phyloP scores from a whole-genome alignment of 1,140 invertebrate genomes.

The Coptotermes formosanus region DNA sequence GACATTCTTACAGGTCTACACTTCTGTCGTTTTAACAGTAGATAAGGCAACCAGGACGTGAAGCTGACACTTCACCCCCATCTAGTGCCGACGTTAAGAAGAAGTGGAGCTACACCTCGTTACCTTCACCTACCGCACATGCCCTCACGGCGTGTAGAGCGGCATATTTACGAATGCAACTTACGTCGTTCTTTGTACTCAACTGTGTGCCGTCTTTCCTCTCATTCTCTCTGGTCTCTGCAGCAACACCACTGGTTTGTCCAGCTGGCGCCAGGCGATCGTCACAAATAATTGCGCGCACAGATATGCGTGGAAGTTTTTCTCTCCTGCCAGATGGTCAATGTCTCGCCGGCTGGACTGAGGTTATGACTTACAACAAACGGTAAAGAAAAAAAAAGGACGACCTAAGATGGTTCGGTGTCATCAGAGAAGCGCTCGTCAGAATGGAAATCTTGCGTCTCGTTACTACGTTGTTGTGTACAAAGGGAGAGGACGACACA shows the following conservation, averaged over 20 bases:
- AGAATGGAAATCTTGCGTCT: too few species aligned
- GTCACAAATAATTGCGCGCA: constrained; percentile 28
- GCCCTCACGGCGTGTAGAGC: too few species aligned
- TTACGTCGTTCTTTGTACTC: background rate
- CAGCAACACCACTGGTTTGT: constrained; percentile 18
- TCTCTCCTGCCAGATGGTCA: constrained; percentile 26
- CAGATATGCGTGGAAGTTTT: constrained; percentile 25
- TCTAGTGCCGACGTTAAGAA: too few species aligned
- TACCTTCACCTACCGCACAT: too few species aligned
- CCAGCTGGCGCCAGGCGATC: constrained; percentile 27
- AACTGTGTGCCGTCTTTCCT: background rate
- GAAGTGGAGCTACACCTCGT: too few species aligned
- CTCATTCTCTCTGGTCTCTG: background rate
- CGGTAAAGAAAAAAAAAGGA: background rate
- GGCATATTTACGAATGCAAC: background rate
- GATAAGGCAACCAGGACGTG: too few species aligned
- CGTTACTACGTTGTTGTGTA: too few species aligned
- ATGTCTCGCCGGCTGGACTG: background rate
- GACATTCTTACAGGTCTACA: too few species aligned
- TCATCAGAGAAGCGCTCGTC: background rate
- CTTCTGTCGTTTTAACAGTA: too few species aligned
- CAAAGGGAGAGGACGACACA: too few species aligned
- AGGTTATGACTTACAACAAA: background rate
- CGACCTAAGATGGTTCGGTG: background rate
- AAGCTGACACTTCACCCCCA: too few species aligned